Conservation (phyloP, 1,140 invertebrate genomes). For the Zaprionus taronus region DNA sequence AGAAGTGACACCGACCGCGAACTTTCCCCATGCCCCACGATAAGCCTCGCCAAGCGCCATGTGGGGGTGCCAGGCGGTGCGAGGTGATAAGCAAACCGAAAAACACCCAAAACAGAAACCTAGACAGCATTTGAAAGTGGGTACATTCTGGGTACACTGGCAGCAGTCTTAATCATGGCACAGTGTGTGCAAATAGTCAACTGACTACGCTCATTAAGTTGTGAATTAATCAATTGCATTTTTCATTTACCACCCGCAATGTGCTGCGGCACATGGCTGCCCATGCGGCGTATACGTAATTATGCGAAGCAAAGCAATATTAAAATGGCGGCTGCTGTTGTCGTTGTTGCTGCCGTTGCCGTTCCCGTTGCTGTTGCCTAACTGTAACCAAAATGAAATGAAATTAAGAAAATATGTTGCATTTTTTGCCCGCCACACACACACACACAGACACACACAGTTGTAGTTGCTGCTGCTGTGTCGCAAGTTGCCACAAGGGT, state of each 20-base stretch:
- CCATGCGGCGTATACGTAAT: conserved; percentile 76
- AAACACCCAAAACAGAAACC: conserved; percentile 5
- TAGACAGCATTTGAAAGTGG: neutral
- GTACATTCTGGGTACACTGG: neutral
- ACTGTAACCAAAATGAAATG: conserved; percentile 59
- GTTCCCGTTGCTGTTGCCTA: neutral
- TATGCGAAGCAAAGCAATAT: conserved; percentile 63
- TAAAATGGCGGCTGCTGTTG: conserved; percentile 48
- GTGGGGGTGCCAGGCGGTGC: conserved; percentile 43
- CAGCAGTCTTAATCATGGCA: neutral
- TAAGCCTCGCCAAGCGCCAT: conserved; percentile 41
- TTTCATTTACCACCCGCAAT: conserved; percentile 63
- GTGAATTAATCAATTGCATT: conserved; percentile 75
- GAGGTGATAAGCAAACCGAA: conserved; percentile 30
- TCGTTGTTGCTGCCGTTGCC: neutral
- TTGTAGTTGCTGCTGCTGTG: conserved; percentile 18
- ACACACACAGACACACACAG: conserved; percentile 22
- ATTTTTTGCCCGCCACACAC: conserved; percentile 31
- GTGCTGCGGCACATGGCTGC: conserved; percentile 32
- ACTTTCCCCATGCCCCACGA: conserved; percentile 14
- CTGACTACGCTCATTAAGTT: conserved; percentile 35
- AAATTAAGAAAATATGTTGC: conserved; percentile 81
- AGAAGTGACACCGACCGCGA: conserved; percentile 50
- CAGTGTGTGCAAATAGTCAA: neutral
- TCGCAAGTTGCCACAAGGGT: conserved; percentile 52